These are phyloP conservation scores for Xanthostigma xanthostigma DNA, from an alignment of 2,888 invertebrate genomes.

Conservation along the genomic window DNA sequence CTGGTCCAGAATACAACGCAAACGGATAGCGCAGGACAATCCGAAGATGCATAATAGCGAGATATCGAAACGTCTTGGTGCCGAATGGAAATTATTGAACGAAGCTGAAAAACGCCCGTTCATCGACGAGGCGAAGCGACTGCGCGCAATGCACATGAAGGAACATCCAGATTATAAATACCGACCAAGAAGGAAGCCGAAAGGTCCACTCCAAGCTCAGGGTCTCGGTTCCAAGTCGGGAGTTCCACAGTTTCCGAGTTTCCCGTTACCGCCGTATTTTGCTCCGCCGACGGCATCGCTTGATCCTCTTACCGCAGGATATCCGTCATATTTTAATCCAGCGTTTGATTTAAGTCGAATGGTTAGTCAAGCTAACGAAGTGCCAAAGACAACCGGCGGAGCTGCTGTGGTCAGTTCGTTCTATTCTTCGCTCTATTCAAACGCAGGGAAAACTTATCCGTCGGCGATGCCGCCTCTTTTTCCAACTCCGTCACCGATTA, in stretches of 20 bases:
- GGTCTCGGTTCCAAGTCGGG: slow-evolving; percentile 15
- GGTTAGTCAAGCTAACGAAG: slow-evolving; percentile 21
- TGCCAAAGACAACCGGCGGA: slow-evolving; percentile 23
- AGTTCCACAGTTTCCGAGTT: slow-evolving; percentile 37
- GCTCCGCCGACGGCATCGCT: slow-evolving; percentile 41
- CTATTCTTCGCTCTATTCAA: slow-evolving; percentile 49
- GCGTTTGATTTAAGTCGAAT: slow-evolving; percentile 36
- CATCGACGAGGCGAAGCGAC: slow-evolving; percentile 86
- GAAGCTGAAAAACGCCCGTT: slow-evolving; percentile 84
- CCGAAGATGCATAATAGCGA: slow-evolving; percentile 86
- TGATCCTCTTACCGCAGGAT: slow-evolving; percentile 40
- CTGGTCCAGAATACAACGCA: slow-evolving; percentile 82
- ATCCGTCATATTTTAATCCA: slow-evolving; percentile 60
- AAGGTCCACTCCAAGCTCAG: slow-evolving; percentile 42
- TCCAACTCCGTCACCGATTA: slow-evolving; percentile 31
- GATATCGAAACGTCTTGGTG: slow-evolving; percentile 81
- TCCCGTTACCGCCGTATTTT: slow-evolving; percentile 47
- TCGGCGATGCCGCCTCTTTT: slow-evolving; percentile 38
- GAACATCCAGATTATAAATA: slow-evolving; percentile 88
- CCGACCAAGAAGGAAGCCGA: slow-evolving; percentile 71
- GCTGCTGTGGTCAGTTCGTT: slow-evolving; percentile 51
- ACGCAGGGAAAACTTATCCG: slow-evolving; percentile 33
- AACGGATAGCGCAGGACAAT: slow-evolving; percentile 87
- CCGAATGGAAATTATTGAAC: slow-evolving; percentile 81
- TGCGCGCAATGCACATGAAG: slow-evolving; percentile 78